Evolutionary conservation across 2,888 invertebrate genomes (phyloP).

Genomic region (Geotrupes spiniger): DNA sequence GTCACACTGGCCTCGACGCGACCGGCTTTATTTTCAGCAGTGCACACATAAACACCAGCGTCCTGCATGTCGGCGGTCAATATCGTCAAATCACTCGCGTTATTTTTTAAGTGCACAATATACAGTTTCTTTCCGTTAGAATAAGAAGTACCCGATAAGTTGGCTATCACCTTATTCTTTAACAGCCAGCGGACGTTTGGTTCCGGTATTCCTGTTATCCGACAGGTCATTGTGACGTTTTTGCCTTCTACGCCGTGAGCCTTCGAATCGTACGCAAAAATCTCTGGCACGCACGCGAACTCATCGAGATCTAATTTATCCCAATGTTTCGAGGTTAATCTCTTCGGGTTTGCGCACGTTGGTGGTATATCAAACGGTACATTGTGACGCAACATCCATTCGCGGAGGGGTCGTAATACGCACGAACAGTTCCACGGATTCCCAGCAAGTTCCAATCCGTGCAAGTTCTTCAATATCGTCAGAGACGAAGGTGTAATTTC

Average conservation of each 20-base stretch:
- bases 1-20: conserved; percentile 71
- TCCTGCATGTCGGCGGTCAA: conserved; percentile 71
- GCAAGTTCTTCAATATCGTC: conserved; percentile 65
- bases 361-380: conserved; percentile 72
- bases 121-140: conserved; percentile 60
- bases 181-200: conserved; percentile 72
- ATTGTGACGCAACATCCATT: conserved; percentile 77
- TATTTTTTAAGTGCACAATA: conserved; percentile 63
- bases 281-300: conserved; percentile 74
- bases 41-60: conserved; percentile 72
- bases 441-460: conserved; percentile 72
- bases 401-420: conserved; percentile 66
- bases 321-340: conserved; percentile 67
- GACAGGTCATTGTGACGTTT: conserved; percentile 71
- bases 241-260: conserved; percentile 68
- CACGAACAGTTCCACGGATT: conserved; percentile 86
- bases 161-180: conserved; percentile 67
- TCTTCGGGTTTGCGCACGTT: conserved; percentile 64
- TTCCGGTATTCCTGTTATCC: conserved; percentile 68
- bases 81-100: conserved; percentile 71
- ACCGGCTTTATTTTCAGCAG: conserved; percentile 79
- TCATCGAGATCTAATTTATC: conserved; percentile 74
- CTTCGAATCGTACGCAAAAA: conserved; percentile 58
- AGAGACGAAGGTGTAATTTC: conserved; percentile 66
- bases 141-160: conserved; percentile 54